Conservation (phyloP, 1,140 invertebrate species). For the Pseudomyrmex dendroicus region DNA sequence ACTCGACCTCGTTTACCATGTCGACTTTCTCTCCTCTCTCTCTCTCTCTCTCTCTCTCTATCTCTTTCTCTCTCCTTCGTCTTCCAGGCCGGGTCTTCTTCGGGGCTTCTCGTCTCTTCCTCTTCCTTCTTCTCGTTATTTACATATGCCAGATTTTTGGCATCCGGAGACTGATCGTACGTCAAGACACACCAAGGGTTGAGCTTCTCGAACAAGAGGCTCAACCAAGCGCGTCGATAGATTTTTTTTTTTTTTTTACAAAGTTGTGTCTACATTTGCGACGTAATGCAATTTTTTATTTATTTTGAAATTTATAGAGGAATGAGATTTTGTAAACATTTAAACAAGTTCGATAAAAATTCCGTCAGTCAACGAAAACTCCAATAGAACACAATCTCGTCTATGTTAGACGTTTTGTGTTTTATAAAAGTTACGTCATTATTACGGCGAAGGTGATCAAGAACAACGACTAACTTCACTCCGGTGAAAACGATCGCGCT, state of each 20-base stretch:
- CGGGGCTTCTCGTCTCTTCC: neutral
- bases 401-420: too few species aligned
- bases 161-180: constrained; percentile 32
- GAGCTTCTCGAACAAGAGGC: constrained; percentile 53
- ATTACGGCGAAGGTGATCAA: neutral
- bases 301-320: too few species aligned
- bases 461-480: neutral
- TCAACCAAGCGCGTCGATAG: constrained; percentile 22
- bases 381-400: too few species aligned
- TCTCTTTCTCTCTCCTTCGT: constrained; percentile 2
- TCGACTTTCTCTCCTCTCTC: constrained; percentile 41
- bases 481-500: constrained; percentile 13
- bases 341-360: too few species aligned
- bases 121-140: constrained; percentile 4
- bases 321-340: too few species aligned
- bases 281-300: too few species aligned
- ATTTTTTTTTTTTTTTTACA: neutral
- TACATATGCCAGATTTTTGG: constrained; percentile 34
- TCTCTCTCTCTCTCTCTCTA: neutral
- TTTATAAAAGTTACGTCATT: too few species aligned
- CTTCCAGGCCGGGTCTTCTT: neutral
- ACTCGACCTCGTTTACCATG: constrained; percentile 73
- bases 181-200: constrained; percentile 17
- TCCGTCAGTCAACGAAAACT: too few species aligned
- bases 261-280: too few species aligned